Percentiles rank a stretch among this genome's conserved stretches.
Evolutionary conservation across 1,140 invertebrate genomes (phyloP).

Genomic region (Aphelenchoides avenae): DNA sequence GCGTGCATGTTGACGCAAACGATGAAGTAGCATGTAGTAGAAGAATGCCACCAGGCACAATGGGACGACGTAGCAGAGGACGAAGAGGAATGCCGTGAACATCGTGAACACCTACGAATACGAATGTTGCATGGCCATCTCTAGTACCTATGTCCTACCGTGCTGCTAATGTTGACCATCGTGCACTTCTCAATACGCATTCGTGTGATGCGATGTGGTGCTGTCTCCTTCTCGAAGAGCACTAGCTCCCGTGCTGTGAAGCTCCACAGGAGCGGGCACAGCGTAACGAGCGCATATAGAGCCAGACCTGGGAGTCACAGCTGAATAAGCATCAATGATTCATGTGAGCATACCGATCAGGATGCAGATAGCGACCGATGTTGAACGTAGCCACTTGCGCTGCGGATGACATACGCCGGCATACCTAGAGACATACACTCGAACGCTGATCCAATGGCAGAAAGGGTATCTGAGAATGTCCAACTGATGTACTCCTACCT

Average conservation of each 20-base stretch:
- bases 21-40: slow-evolving; percentile 45
- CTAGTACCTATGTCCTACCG: neutral
- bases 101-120: slow-evolving; percentile 45
- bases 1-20: slow-evolving; percentile 52
- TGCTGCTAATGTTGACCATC: slow-evolving; percentile 47
- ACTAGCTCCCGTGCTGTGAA: slow-evolving; percentile 55
- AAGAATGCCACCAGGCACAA: slow-evolving; percentile 55
- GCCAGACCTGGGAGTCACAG: slow-evolving; percentile 43
- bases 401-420: slow-evolving; percentile 54
- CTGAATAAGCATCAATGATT: no score
- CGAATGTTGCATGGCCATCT: slow-evolving; percentile 8
- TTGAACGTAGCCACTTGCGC: slow-evolving; percentile 17
- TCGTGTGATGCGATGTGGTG: slow-evolving; percentile 43
- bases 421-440: no score
- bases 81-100: slow-evolving; percentile 56
- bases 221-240: slow-evolving; percentile 59
- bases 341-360: slow-evolving; percentile 35
- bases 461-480: no score
- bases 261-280: slow-evolving; percentile 53
- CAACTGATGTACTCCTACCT: no score
- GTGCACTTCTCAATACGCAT: slow-evolving; percentile 57
- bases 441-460: no score
- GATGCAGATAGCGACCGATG: slow-evolving; percentile 37
- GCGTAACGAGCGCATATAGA: slow-evolving; percentile 51
- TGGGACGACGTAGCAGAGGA: slow-evolving; percentile 54